A percentile compares a stretch with the other conserved stretches of the same genome.
Conservation (phyloP, 2,113 vertebrate genomes). For the Fregetta grallaria region DNA sequence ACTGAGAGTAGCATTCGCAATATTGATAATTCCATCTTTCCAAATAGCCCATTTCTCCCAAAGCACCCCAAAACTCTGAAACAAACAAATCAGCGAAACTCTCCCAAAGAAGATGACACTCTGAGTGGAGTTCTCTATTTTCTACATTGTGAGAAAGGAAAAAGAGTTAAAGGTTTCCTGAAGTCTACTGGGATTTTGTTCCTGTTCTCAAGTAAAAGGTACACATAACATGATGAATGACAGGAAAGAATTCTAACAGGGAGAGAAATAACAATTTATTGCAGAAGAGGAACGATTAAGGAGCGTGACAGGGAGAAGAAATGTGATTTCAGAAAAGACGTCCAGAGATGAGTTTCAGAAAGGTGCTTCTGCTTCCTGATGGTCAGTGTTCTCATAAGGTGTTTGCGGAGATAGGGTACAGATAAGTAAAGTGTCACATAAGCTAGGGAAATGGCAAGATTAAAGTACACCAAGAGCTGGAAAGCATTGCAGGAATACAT, state of each 20-base stretch:
- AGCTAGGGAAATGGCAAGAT: background rate
- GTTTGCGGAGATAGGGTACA: background rate
- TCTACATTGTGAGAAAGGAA: background rate
- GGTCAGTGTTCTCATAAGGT: background rate
- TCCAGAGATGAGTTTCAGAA: background rate
- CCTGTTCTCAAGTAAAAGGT: background rate
- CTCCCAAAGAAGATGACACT: background rate
- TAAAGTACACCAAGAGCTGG: background rate
- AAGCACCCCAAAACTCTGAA: background rate
- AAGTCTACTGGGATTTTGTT: background rate
- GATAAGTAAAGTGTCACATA: background rate
- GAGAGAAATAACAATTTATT: conserved; percentile 42
- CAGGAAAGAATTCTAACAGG: conserved; percentile 28
- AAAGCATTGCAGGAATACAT: background rate
- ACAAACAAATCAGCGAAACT: background rate
- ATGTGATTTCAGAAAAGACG: conserved; percentile 23
- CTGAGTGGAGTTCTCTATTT: background rate
- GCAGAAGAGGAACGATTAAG: conserved; percentile 27
- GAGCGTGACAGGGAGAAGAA: conserved; percentile 7
- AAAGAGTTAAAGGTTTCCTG: background rate
- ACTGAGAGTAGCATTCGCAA: background rate
- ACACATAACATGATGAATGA: conserved; percentile 31
- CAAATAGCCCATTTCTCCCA: background rate
- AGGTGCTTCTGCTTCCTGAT: conserved; percentile 13
- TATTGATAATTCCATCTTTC: background rate